These are phyloP conservation scores for Plebejus anna DNA, from an alignment of 2,888 invertebrate genomes.

Conservation along the genomic window DNA sequence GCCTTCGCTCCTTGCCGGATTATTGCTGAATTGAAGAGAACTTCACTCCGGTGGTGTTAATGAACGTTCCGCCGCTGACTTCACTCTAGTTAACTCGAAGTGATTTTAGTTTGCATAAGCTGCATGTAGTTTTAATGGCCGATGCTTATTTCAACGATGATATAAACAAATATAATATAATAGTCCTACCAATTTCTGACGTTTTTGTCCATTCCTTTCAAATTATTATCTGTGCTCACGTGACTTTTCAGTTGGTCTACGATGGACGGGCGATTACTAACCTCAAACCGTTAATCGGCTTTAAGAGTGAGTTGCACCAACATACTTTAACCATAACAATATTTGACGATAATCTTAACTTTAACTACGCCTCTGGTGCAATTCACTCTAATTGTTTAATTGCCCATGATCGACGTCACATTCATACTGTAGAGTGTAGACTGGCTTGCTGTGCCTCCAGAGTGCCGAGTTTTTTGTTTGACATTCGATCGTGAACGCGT, in stretches of 20 bases:
- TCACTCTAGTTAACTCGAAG: slow-evolving; percentile 16
- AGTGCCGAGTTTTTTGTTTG: too few species aligned
- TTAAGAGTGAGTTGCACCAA: too few species aligned
- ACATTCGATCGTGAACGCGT: too few species aligned
- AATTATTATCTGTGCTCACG: not conserved
- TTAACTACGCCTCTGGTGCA: too few species aligned
- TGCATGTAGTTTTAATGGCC: not conserved
- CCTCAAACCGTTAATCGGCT: too few species aligned
- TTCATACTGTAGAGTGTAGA: too few species aligned
- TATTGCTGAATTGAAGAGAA: slow-evolving; percentile 28
- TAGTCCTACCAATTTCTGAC: not conserved
- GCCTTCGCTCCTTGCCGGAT: slow-evolving; percentile 28
- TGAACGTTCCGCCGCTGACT: slow-evolving; percentile 19
- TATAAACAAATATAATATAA: not conserved
- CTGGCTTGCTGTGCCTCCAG: too few species aligned
- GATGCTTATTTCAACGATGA: not conserved
- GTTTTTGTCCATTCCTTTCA: not conserved
- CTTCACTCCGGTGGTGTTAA: slow-evolving; percentile 16
- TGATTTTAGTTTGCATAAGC: slow-evolving; percentile 8
- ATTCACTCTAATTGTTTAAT: too few species aligned
- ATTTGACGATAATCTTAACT: too few species aligned
- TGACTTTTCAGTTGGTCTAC: not conserved
- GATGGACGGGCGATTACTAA: too few species aligned
- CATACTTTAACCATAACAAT: too few species aligned
- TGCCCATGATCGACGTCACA: too few species aligned